Conservation (phyloP, 2,888 invertebrate genomes). For the Drosophila mayaguana region DNA sequence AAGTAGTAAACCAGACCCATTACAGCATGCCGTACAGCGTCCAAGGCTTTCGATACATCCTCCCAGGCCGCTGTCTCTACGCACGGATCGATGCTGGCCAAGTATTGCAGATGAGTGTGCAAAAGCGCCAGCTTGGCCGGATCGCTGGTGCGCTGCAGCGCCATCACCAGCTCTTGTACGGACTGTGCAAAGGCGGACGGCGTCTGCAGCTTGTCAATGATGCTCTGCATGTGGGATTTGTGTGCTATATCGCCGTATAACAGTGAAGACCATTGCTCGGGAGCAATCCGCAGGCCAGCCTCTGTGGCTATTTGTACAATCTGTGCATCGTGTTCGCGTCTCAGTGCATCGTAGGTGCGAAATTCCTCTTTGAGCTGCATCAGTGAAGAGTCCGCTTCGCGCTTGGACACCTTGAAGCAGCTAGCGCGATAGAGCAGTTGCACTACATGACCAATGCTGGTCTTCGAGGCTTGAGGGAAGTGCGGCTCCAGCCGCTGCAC, state of each 20-base stretch:
- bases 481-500: constrained; percentile 98
- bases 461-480: constrained; percentile 98
- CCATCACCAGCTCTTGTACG: constrained; percentile 95
- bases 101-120: constrained; percentile 91
- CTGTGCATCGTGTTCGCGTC: constrained; percentile 98
- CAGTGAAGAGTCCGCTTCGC: constrained; percentile 97
- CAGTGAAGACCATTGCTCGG: constrained; percentile 99
- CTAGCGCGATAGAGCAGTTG: constrained; percentile 98
- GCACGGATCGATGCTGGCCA: constrained; percentile 94
- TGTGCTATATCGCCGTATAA: constrained; percentile 97
- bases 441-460: constrained; percentile 99
- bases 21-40: constrained; percentile 90
- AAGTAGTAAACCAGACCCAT: constrained; percentile 92
- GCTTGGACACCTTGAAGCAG: constrained; percentile 98
- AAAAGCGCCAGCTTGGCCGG: constrained; percentile 92
- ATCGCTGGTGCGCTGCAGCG: constrained; percentile 94
- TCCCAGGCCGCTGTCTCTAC: constrained; percentile 89
- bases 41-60: constrained; percentile 89
- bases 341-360: constrained; percentile 95
- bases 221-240: constrained; percentile 98
- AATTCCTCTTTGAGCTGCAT: constrained; percentile 99
- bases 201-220: constrained; percentile 95
- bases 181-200: constrained; percentile 96
- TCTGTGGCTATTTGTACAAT: constrained; percentile 99
- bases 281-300: constrained; percentile 97